Conservation (phyloP, 2,113 vertebrate genomes). For the Xiphorhynchus elegans region DNA sequence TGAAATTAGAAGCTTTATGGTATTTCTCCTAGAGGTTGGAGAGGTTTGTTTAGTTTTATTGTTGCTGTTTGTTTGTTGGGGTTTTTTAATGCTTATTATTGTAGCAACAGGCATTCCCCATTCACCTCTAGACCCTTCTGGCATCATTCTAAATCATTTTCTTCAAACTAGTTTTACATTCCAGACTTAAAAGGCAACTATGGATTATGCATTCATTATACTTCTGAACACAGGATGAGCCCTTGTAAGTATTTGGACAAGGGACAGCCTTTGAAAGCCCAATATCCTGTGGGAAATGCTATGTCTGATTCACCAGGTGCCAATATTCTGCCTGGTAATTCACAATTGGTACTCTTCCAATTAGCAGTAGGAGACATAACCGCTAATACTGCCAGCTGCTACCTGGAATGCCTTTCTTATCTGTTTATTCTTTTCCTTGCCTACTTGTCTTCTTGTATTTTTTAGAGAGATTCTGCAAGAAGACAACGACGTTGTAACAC, state of each 20-base stretch:
- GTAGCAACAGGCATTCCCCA: background rate
- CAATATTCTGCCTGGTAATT: conserved; percentile 39
- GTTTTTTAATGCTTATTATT: background rate
- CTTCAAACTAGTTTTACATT: background rate
- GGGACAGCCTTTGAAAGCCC: conserved; percentile 41
- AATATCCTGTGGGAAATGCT: conserved; percentile 39
- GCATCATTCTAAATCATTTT: background rate
- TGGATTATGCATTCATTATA: conserved; percentile 18
- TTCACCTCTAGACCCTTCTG: background rate
- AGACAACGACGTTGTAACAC: background rate
- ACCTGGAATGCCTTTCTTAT: background rate
- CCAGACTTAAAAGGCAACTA: background rate
- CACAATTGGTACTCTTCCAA: conserved; percentile 23
- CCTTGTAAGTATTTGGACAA: conserved; percentile 36
- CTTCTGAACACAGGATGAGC: background rate
- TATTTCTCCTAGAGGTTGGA: background rate
- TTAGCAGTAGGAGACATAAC: background rate
- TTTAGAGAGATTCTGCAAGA: background rate
- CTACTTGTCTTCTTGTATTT: background rate
- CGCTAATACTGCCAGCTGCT: background rate
- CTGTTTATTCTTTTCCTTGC: background rate
- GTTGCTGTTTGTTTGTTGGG: too few species aligned
- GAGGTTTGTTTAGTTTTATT: background rate
- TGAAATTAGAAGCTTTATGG: background rate
- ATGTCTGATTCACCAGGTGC: conserved; percentile 46